Base-by-base conservation (phyloP, 1,140 invertebrate species). In the Philaenus spumarius region DNA sequence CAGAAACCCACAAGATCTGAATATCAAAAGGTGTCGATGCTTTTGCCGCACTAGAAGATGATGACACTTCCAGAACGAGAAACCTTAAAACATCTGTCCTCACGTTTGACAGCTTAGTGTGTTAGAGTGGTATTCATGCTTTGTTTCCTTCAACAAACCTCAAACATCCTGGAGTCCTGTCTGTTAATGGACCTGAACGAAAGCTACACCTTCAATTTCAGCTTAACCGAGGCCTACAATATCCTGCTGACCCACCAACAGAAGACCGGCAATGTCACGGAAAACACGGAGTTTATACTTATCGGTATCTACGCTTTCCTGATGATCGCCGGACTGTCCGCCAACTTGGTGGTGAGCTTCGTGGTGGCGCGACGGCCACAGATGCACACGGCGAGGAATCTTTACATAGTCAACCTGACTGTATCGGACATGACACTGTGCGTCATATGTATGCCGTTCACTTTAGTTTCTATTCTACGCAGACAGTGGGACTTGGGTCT, bases 381-480 rank as follows among this genome's bases (percentile, higher is more conserved):
- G 20, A 81, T 82, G 75, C 69, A 78, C 19, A 80, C 80, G 1
- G 74, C 80, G 2, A 66, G 81, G n/a, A 83, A 83, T 66, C 73
- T 83, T 12, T 83, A 82, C 69, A 80, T 83, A 53, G 69, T 80
- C n/a, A 82, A 82, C 66, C 66, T 82, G 45, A 77, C 79, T 26
- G 72, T 80, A 12, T 80, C 80, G 0, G 80, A 82, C 66, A 69
- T 82, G 11, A 75, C 77, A 1, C 68, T 82, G n/a, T 82, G 80
- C 62, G 42, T 78, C 34, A 73, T 82, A 55, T 79, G 77, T 7
- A 80, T 79, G 69, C 80, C 80, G 1, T 75, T 81, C 58, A 82
- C 80, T 40, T 63, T 81, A 15, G 72, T 80, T 15, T 62, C 62
- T 23, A 60, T 75, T 15, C 62, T 77, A 17, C 42, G 50, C 11